Conservation (phyloP, 2,888 invertebrate genomes). For the Mylabris sibirica region DNA sequence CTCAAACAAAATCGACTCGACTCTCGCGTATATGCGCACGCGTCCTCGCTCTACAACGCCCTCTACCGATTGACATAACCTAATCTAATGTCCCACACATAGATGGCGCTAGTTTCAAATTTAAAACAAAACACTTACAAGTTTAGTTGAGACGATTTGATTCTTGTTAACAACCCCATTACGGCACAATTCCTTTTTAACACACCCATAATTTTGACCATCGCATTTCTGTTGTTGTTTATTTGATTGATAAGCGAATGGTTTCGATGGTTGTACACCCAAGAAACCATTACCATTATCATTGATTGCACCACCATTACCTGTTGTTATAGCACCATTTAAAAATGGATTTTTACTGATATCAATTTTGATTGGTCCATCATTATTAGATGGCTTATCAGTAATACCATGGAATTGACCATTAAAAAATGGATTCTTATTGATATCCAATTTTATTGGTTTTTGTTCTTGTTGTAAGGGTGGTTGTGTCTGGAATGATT, state of each 20-base stretch:
- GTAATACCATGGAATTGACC: slow-evolving; percentile 41
- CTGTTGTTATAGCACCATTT: slow-evolving; percentile 47
- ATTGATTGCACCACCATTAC: slow-evolving; percentile 52
- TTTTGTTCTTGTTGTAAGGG: slow-evolving; percentile 13
- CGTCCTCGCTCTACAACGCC: no score
- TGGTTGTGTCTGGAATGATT: slow-evolving; percentile 19
- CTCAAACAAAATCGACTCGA: neutral
- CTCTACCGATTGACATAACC: no score
- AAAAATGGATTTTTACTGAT: slow-evolving; percentile 52
- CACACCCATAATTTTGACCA: slow-evolving; percentile 69
- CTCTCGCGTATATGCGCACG: no score
- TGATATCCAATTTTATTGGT: slow-evolving; percentile 42
- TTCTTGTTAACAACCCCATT: slow-evolving; percentile 68
- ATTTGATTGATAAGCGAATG: slow-evolving; percentile 39
- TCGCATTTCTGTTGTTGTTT: slow-evolving; percentile 58
- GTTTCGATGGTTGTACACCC: slow-evolving; percentile 56
- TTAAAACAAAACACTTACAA: slow-evolving; percentile 34
- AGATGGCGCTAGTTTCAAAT: neutral
- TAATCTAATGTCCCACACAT: no score
- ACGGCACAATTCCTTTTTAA: slow-evolving; percentile 67
- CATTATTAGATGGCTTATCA: slow-evolving; percentile 14
- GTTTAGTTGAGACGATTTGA: slow-evolving; percentile 63
- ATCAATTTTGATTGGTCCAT: slow-evolving; percentile 36
- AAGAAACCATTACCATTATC: slow-evolving; percentile 53
- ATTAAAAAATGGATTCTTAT: slow-evolving; percentile 55